Base-by-base conservation (phyloP, 1,140 invertebrate species). In the Venustaconcha ellipsiformis region DNA sequence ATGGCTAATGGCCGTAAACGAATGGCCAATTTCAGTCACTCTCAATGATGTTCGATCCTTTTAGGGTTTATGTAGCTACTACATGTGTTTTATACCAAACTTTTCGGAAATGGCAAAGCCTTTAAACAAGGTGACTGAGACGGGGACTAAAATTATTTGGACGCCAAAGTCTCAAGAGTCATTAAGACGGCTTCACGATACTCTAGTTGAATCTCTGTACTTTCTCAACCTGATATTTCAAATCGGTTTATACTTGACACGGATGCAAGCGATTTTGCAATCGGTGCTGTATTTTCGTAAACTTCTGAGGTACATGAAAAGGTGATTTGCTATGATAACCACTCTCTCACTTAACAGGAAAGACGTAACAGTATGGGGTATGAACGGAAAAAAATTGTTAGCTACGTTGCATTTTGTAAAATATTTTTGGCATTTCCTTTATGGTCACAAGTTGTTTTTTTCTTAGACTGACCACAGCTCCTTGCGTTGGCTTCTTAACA, bases 271-370 rank as follows among this genome's bases (percentile, higher is more conserved):
- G 73, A 72, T 57, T 37, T 57, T 4, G 66, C 69, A 26, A 71
- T 82, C 8, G 79, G 68, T 13, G 76, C 76, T 37, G 77, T 81
- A 13, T 26, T 82, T 14, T 75, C 72, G 17, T 80, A 83, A 70
- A 66, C 23, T 11, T 18, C 72, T 30, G 63, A 80, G n/a, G 81
- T 72, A 20, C 15, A 67, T 4, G 88, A 91, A 78, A 72, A 74
- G 67, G 89, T 90, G 1, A 86, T 92, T 26, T 88, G 88, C 8
- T 92, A 90, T 84, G 86, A 86, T 15, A 92, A 89, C 2, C 63
- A 89, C 70, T 84, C 83, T 3, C 73, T 92, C 17, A 85, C 80
- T 14, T 56, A 76, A 55, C 75, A 89, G n/a, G 90, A 93, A 83
- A 72, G 83, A 75, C 89, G 90, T 23, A 23, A 23, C 23, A 23